These are phyloP conservation scores for Megatriorchis doriae DNA, from an alignment of 2,113 vertebrate genomes.

Conservation along the genomic window DNA sequence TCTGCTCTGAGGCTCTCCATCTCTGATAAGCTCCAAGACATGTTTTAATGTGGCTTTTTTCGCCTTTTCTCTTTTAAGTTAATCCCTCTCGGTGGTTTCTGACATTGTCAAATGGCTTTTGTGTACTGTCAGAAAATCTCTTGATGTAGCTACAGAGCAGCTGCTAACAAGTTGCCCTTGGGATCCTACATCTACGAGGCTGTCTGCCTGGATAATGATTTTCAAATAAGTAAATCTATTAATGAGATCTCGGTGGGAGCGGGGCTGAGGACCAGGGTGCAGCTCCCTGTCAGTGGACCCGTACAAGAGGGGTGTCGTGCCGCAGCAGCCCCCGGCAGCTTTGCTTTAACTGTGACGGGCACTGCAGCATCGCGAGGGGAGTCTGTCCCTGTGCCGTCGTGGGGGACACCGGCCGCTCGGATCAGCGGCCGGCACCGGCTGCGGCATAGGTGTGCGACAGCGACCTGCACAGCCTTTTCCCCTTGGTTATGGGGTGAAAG, in stretches of 20 bases:
- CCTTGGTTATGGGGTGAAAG: too few relatives aligned
- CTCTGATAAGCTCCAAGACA: neutral
- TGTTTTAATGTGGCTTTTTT: neutral
- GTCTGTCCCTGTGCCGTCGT: neutral
- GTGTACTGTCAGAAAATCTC: neutral
- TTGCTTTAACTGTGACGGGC: rapidly evolving
- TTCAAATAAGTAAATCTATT: conserved; percentile 58
- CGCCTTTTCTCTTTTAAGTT: neutral
- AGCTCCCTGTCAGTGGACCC: neutral
- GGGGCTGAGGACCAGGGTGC: neutral
- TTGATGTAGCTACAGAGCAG: conserved; percentile 31
- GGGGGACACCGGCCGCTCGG: rapidly evolving
- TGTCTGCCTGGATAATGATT: conserved; percentile 40
- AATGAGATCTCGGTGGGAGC: conserved; percentile 21
- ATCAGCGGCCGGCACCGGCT: neutral
- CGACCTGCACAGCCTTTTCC: neutral
- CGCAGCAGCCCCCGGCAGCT: neutral
- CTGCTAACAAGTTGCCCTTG: conserved; percentile 41
- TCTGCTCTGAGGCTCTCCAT: neutral
- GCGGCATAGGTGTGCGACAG: neutral
- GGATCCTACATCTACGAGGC: conserved; percentile 4
- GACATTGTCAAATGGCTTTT: conserved; percentile 19
- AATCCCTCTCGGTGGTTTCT: conserved; percentile 21
- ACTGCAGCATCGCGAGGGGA: neutral
- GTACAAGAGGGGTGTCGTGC: neutral